phyloP scores from a whole-genome alignment of 2,888 invertebrate genomes.

The Protodeltote pygarga region DNA sequence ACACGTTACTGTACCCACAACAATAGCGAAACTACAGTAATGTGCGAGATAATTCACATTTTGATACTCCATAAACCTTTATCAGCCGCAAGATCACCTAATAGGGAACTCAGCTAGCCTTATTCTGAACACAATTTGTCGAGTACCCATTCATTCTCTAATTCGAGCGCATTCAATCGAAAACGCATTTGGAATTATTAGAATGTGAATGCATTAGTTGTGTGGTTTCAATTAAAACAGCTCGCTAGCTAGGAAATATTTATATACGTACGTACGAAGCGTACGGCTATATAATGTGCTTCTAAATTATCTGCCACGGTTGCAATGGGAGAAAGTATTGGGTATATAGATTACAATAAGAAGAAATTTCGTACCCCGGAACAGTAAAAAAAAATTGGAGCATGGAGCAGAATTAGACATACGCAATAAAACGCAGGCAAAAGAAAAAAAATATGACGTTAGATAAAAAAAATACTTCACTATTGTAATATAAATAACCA shows the following conservation, averaged over 20 bases:
- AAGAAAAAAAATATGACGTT: too few relatives aligned
- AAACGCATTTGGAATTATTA: slow-evolving; percentile 30
- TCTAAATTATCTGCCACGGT: not conserved
- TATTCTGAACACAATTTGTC: slow-evolving; percentile 45
- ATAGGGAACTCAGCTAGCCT: slow-evolving; percentile 30
- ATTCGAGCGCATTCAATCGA: slow-evolving; percentile 32
- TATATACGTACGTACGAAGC: slow-evolving; percentile 4
- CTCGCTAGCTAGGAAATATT: slow-evolving; percentile 17
- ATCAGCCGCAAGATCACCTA: slow-evolving; percentile 29
- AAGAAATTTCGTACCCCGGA: too few relatives aligned
- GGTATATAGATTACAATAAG: too few relatives aligned
- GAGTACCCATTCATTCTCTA: slow-evolving; percentile 33
- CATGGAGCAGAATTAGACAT: too few relatives aligned
- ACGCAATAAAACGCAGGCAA: too few relatives aligned
- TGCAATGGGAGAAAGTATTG: too few relatives aligned
- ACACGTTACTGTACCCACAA: slow-evolving; percentile 19
- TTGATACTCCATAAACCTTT: slow-evolving; percentile 24
- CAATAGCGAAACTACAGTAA: slow-evolving; percentile 17
- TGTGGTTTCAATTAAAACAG: slow-evolving; percentile 23
- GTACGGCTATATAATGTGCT: not conserved
- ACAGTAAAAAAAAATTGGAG: too few relatives aligned
- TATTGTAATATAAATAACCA: too few relatives aligned
- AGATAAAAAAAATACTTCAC: too few relatives aligned
- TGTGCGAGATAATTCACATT: slow-evolving; percentile 35
- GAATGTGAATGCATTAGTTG: slow-evolving; percentile 29